A percentile compares a stretch with the other conserved stretches of the same genome.
Conservation (phyloP, 2,797 vertebrate species). For the Sebastes wilsoni region DNA sequence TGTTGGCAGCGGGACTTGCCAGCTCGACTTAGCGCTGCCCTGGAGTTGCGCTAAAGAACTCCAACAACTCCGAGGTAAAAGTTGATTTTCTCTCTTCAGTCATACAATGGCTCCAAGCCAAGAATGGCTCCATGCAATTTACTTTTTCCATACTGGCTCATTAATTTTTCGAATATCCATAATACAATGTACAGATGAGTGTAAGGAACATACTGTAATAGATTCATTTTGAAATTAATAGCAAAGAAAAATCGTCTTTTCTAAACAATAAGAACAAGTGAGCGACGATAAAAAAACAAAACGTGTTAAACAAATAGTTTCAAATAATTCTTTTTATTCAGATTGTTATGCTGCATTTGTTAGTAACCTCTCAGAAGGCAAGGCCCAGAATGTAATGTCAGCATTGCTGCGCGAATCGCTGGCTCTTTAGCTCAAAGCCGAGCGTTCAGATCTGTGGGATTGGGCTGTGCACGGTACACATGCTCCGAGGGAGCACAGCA, state of each 20-base stretch:
- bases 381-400: constrained; percentile 54
- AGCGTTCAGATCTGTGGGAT: constrained; percentile 56
- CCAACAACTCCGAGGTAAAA: constrained; percentile 59
- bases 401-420: constrained; percentile 45
- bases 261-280: not conserved
- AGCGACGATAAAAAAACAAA: not conserved
- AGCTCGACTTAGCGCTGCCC: constrained; percentile 57
- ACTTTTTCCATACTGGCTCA: constrained; percentile 15
- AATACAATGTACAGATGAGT: not conserved
- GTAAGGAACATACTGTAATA: not conserved
- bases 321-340: constrained; percentile 17
- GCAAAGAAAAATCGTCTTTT: not conserved
- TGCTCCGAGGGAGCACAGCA: constrained; percentile 55
- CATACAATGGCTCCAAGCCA: constrained; percentile 34
- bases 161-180: constrained; percentile 7
- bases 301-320: constrained; percentile 42
- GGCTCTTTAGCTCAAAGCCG: constrained; percentile 54
- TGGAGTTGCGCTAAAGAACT: constrained; percentile 60
- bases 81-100: constrained; percentile 49
- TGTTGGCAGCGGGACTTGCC: constrained; percentile 65
- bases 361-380: constrained; percentile 40
- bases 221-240: constrained; percentile 1
- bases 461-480: constrained; percentile 48
- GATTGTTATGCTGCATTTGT: constrained; percentile 27
- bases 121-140: constrained; percentile 14